phyloP scores from a whole-genome alignment of 1,140 invertebrate species.

The Saccostrea echinata region DNA sequence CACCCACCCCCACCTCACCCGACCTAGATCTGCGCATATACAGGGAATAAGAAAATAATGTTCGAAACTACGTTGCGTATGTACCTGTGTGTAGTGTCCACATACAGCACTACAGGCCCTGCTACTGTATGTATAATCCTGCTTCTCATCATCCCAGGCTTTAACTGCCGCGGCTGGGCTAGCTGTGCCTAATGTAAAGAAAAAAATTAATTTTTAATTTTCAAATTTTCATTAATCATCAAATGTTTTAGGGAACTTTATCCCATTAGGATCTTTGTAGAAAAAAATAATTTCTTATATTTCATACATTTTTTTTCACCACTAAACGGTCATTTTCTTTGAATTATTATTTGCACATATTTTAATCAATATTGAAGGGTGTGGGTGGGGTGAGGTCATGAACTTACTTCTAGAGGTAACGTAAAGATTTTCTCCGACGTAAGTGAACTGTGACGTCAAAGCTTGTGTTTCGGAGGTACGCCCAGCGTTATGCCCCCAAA shows the following conservation, averaged over 20 bases:
- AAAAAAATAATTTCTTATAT: too few relatives aligned
- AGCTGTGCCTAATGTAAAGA: background rate
- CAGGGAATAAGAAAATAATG: too few relatives aligned
- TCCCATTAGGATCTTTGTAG: too few relatives aligned
- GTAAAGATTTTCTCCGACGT: slow-evolving; percentile 57
- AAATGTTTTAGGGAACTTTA: background rate
- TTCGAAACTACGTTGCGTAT: background rate
- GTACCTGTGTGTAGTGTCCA: slow-evolving; percentile 38
- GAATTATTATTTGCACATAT: background rate
- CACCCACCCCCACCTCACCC: too few relatives aligned
- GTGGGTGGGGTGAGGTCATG: too few relatives aligned
- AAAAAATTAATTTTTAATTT: background rate
- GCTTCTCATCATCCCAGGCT: slow-evolving; percentile 27
- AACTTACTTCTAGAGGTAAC: slow-evolving; percentile 26
- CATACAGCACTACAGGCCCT: slow-evolving; percentile 27
- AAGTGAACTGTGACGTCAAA: slow-evolving; percentile 33
- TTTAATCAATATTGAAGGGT: too few relatives aligned
- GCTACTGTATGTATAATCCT: background rate
- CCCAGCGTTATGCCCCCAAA: slow-evolving; percentile 48
- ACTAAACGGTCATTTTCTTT: background rate
- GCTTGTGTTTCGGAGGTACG: slow-evolving; percentile 46
- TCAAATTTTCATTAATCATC: background rate
- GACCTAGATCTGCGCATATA: too few relatives aligned
- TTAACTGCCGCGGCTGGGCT: background rate
- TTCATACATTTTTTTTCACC: too few relatives aligned